phyloP scores from a whole-genome alignment of 2,113 vertebrate species.

The Ascaphus truei region DNA sequence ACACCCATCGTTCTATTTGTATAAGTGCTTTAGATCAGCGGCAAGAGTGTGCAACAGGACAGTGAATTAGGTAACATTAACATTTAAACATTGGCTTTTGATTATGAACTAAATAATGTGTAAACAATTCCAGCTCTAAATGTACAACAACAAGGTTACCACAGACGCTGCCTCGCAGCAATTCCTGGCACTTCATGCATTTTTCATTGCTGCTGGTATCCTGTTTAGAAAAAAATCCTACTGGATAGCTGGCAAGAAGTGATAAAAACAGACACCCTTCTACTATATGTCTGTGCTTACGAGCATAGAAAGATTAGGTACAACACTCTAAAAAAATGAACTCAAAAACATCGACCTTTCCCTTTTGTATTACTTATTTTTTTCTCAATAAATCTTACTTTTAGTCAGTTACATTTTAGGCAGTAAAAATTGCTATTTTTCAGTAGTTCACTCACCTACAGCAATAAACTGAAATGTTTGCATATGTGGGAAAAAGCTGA shows the following conservation, averaged over 20 bases:
- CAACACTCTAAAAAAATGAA: no score
- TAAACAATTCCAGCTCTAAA: slow-evolving; percentile 38
- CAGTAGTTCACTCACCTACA: no score
- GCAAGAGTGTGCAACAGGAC: not conserved
- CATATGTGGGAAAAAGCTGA: no score
- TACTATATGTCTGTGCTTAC: not conserved
- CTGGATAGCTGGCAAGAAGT: slow-evolving; percentile 38
- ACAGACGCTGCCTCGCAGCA: slow-evolving; percentile 34
- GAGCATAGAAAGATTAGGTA: not conserved
- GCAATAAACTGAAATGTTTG: no score
- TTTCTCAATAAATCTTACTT: no score
- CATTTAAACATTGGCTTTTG: slow-evolving; percentile 15
- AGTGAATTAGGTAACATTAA: slow-evolving; percentile 6
- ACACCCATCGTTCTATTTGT: not conserved
- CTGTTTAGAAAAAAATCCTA: slow-evolving; percentile 43
- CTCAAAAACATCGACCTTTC: no score
- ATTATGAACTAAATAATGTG: slow-evolving; percentile 35
- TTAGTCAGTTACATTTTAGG: no score
- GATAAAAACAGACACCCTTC: slow-evolving; percentile 6
- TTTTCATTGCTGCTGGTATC: slow-evolving; percentile 48
- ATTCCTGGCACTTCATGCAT: slow-evolving; percentile 51
- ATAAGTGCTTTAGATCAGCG: slow-evolving; percentile 10
- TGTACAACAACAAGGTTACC: slow-evolving; percentile 27
- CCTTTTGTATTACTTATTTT: no score
- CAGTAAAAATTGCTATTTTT: no score